Percentiles rank a stretch among this genome's conserved stretches.
Conservation (phyloP, 1,140 invertebrate genomes). For the Lasaia peninsularis region DNA sequence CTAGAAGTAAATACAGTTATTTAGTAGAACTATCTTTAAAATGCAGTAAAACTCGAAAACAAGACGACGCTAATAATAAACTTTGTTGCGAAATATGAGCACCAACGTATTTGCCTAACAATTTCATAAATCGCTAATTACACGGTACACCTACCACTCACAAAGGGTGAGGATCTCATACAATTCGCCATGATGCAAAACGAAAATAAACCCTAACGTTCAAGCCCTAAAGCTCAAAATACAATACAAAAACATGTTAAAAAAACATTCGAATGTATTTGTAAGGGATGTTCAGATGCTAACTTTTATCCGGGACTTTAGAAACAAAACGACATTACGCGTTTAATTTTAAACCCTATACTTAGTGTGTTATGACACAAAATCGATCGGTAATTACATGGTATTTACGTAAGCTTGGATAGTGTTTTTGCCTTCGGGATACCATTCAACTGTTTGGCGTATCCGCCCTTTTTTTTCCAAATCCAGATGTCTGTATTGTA, state of each 20-base stretch:
- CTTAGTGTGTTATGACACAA: conserved; percentile 13
- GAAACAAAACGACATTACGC: conserved; percentile 14
- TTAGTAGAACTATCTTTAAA: too few species aligned
- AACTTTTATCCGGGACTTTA: conserved; percentile 24
- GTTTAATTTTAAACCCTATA: conserved; percentile 31
- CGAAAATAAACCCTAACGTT: conserved; percentile 27
- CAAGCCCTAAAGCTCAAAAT: conserved; percentile 29
- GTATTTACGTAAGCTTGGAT: conserved; percentile 17
- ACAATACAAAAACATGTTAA: conserved; percentile 26
- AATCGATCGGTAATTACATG: conserved; percentile 9
- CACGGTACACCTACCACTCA: conserved; percentile 60
- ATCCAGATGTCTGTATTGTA: conserved; percentile 70
- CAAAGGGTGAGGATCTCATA: conserved; percentile 55
- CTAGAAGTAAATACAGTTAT: too few species aligned
- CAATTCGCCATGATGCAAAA: conserved; percentile 24
- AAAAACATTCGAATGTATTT: too few species aligned
- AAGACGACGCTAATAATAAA: conserved; percentile 32
- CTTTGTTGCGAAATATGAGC: conserved; percentile 35
- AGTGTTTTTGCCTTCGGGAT: conserved; percentile 50
- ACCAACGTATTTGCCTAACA: conserved; percentile 60
- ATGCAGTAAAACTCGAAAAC: conserved; percentile 5
- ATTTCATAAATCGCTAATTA: conserved; percentile 73
- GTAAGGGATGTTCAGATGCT: conserved; percentile 74
- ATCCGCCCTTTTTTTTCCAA: conserved; percentile 70
- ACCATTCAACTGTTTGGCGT: conserved; percentile 67